phyloP scores from a whole-genome alignment of 2,888 invertebrate species.

The Andrena chrysosceles region DNA sequence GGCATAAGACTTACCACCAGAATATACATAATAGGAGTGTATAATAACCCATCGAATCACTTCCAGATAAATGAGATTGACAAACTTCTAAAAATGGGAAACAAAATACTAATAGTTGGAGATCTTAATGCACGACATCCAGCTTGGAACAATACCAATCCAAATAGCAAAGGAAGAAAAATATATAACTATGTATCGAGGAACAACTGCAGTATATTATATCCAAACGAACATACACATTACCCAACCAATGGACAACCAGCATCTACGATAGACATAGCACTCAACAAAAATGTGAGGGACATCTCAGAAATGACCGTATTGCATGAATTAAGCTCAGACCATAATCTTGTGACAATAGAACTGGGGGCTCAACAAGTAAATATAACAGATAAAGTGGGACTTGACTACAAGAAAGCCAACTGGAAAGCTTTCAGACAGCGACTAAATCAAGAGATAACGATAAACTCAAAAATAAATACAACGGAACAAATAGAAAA shows the following conservation, averaged over 20 bases:
- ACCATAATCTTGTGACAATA: not conserved
- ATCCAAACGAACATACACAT: slow-evolving; percentile 63
- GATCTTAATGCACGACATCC: slow-evolving; percentile 69
- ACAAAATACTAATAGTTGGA: slow-evolving; percentile 64
- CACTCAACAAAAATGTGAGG: slow-evolving; percentile 7
- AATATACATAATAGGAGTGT: slow-evolving; percentile 53
- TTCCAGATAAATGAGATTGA: slow-evolving; percentile 54
- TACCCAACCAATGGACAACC: slow-evolving; percentile 46
- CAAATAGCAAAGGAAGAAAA: slow-evolving; percentile 62
- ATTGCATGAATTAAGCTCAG: not conserved
- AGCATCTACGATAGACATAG: slow-evolving; percentile 3
- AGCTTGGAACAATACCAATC: slow-evolving; percentile 58
- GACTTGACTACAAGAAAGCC: not conserved
- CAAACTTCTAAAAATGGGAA: slow-evolving; percentile 45
- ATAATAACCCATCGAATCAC: slow-evolving; percentile 60
- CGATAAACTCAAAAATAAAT: not conserved
- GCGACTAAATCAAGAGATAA: not conserved
- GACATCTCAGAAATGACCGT: slow-evolving; percentile 2
- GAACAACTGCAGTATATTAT: slow-evolving; percentile 59
- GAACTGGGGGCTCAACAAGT: not conserved
- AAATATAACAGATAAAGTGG: not conserved
- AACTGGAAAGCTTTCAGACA: slow-evolving; percentile 1
- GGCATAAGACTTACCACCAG: slow-evolving; percentile 53
- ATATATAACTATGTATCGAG: slow-evolving; percentile 1
- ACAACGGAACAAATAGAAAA: not conserved